Evolutionary conservation across 2,797 vertebrate genomes (phyloP), one percentile per base, ranked within the genome.

Genomic region (Tenualosa thibaudeaui): DNA sequence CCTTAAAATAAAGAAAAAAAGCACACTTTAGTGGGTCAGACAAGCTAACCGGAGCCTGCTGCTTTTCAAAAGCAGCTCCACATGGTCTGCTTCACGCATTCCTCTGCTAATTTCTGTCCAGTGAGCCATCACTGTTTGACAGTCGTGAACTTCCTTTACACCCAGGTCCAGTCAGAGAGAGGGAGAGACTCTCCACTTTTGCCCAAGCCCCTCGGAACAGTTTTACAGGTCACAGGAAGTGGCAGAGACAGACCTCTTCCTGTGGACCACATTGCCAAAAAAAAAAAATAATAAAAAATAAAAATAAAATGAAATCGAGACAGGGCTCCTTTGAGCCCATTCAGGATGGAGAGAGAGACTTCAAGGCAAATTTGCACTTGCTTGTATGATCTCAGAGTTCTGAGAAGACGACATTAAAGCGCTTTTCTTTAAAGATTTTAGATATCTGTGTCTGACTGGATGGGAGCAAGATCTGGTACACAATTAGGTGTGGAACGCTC

Each of bases 91-190:
- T 89, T 91, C 87, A 87, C 89, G 89, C 91, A 94, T 94, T 95
- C 93, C 90, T 92, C 89, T 84, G 87, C 91, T 93, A 90, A 94
- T 92, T 90, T 93, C 89, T 89, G 89, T 91, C 92, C 92, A 90
- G 91, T 91, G 89, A 90, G 88, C 90, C 89, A 85, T 85, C 88
- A 71, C 87, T 89, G 82, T 89, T 86, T 81, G 40, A 78, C 89
- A 89, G 91, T 89, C 89, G 90, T 88, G 88, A 88, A 91, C 92
- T 89, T 50, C 84, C 89, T 91, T 89, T 87, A 93, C 90, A 91
- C 91, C 90, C 86, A 84, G 90, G 89, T 60, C 46, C 54, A 46
- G 43, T 71, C 4, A 51, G 50, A 51, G 50, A 51, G 50, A 3
- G 50, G 12, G 50, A 51, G 50, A 51, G 50, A 51, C 91, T 92